phyloP scores from a whole-genome alignment of 2,797 vertebrate genomes.

The Luscinia megarhynchos region DNA sequence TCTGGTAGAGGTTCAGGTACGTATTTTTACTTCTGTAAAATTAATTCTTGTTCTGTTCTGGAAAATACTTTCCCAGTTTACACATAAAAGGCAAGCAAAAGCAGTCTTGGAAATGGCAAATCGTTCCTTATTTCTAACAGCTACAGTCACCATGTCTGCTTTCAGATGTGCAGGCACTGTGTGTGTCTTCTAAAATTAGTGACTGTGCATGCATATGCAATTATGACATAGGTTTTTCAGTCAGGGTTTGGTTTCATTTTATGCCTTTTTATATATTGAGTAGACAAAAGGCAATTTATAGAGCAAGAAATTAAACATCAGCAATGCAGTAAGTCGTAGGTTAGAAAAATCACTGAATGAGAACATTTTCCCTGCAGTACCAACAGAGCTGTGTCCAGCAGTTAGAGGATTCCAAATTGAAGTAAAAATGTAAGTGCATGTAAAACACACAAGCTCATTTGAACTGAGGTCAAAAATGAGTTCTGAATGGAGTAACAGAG shows the following conservation, averaged over 20 bases:
- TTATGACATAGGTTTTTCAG: background rate
- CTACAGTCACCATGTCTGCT: background rate
- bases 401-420: background rate
- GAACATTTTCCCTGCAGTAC: background rate
- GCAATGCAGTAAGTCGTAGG: background rate
- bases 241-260: background rate
- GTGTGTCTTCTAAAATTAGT: background rate
- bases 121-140: background rate
- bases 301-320: background rate
- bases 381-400: background rate
- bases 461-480: background rate
- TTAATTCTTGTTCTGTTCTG: background rate
- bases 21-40: background rate
- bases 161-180: background rate
- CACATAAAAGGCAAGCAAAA: background rate
- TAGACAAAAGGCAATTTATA: background rate
- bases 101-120: background rate
- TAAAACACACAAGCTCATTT: background rate
- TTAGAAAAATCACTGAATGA: background rate
- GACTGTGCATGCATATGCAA: background rate
- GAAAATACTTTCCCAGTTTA: background rate
- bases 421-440: background rate
- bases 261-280: background rate
- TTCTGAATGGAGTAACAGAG: background rate
- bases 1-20: background rate